Percentiles rank a stretch among this genome's conserved stretches.
phyloP scores from a whole-genome alignment of 2,113 vertebrate genomes.

The Grallaria varia region DNA sequence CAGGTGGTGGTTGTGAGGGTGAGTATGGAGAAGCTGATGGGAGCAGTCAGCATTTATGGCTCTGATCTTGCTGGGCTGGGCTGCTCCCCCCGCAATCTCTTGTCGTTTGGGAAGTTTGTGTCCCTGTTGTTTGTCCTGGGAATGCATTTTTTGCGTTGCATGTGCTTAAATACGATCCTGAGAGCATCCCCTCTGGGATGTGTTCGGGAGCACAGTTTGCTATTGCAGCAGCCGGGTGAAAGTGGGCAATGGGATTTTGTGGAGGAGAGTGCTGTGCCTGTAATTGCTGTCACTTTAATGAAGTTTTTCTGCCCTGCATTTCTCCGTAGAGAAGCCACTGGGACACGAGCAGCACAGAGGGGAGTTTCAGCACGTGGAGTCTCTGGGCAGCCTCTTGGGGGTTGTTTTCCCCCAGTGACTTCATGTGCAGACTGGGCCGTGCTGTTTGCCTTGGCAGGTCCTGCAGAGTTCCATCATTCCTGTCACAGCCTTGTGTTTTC shows the following conservation, averaged over 20 bases:
- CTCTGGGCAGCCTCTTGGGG: not conserved
- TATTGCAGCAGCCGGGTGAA: not conserved
- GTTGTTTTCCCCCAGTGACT: not conserved
- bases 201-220: not conserved
- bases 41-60: not conserved
- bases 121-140: not conserved
- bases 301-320: not conserved
- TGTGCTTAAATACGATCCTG: not conserved
- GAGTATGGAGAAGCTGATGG: not conserved
- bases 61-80: not conserved
- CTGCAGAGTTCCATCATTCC: not conserved
- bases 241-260: not conserved
- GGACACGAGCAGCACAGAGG: not conserved
- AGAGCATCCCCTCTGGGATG: not conserved
- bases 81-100: not conserved
- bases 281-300: not conserved
- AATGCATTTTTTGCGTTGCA: not conserved
- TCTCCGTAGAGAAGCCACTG: not conserved
- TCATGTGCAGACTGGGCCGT: not conserved
- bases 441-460: constrained; percentile 11
- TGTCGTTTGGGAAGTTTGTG: not conserved
- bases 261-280: not conserved
- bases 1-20: constrained; percentile 93
- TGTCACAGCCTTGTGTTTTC: constrained; percentile 1
- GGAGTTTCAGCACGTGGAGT: not conserved